A percentile compares a stretch with the other conserved stretches of the same genome.
Conservation (phyloP, 2,888 invertebrate genomes). For the Lacanobia oleracea region DNA sequence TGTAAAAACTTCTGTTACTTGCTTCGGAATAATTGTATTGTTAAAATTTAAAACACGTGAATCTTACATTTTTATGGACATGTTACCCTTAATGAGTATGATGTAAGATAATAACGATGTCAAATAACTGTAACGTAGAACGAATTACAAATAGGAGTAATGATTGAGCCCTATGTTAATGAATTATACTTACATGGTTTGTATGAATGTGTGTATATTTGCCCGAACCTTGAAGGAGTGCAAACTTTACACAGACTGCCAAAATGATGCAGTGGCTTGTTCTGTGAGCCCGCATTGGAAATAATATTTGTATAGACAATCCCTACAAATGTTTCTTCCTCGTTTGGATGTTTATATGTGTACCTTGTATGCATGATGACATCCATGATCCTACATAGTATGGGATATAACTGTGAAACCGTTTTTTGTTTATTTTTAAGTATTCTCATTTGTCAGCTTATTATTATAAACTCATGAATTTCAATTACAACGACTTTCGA, state of each 20-base stretch:
- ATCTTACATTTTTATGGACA: conserved; percentile 28
- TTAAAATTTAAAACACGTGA: conserved; percentile 39
- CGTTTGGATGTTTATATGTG: conserved; percentile 4
- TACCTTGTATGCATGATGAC: neutral
- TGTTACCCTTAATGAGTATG: conserved; percentile 31
- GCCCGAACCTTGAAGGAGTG: neutral
- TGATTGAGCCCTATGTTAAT: conserved; percentile 43
- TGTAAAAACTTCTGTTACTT: conserved; percentile 33
- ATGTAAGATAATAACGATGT: conserved; percentile 47
- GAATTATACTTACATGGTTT: conserved; percentile 18
- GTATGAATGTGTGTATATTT: conserved; percentile 22
- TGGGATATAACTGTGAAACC: neutral
- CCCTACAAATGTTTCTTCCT: conserved; percentile 26
- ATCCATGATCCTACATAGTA: neutral
- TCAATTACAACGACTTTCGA: conserved; percentile 75
- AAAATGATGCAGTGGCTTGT: conserved; percentile 24
- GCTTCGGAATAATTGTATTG: conserved; percentile 35
- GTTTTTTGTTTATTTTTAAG: neutral
- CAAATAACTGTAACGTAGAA: conserved; percentile 49
- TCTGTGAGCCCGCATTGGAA: conserved; percentile 18
- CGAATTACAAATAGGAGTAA: conserved; percentile 49
- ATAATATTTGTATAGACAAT: conserved; percentile 43
- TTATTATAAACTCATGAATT: conserved; percentile 42
- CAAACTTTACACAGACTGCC: conserved; percentile 29
- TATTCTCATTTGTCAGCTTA: conserved; percentile 29